Base-by-base conservation (phyloP, 2,113 vertebrate species). In the Daboia siamensis region DNA sequence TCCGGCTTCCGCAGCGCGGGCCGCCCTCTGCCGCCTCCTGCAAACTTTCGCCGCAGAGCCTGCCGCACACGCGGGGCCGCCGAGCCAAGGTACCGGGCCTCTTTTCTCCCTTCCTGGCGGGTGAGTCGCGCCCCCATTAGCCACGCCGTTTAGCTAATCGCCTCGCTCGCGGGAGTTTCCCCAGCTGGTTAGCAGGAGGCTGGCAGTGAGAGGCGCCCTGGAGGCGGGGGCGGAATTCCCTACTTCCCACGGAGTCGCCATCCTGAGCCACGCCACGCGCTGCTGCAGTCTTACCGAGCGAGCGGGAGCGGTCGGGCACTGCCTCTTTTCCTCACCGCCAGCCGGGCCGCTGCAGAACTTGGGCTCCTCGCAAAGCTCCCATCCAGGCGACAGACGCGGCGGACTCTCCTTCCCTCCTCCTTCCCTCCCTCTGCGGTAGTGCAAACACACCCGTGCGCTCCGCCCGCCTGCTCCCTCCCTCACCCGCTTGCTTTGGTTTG, bases 381-480 rank as follows among this genome's bases (percentile, higher is more conserved):
- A 59, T 92, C 88, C 69, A 85, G 54, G 21, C 69, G 5, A 55
- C 44, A 52, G 90, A 85, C 44, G 91, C 86, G 87, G 61, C 88
- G 80, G 55, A 33, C 23, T 61, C 44, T 52, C 57, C 13, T 80
- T 8, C 87, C 85, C 33, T 10, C 88, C 44, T 94, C 93, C 96
- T 56, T 44, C 56, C 54, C 15, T 88, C 90, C 48, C 95, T 94
- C 96, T 96, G 96, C 96, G 74, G 94, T 92, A 94, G 89, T 93
- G 93, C 74, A 55, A 93, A 11, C 80, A 55, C 92, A 9, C 46
- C 86, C 86, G 87, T 90, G 94, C 26, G 95, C 90, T 87, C 51
- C 48, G 12, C 29, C 90, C 88, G 89, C 39, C 86, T 87, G 89
- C 95, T 94, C 91, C 61, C 94, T 20, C 93, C 91, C 91, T 90